phyloP scores from a whole-genome alignment of 2,888 invertebrate species.

The Gymnoscelis rufifasciata region DNA sequence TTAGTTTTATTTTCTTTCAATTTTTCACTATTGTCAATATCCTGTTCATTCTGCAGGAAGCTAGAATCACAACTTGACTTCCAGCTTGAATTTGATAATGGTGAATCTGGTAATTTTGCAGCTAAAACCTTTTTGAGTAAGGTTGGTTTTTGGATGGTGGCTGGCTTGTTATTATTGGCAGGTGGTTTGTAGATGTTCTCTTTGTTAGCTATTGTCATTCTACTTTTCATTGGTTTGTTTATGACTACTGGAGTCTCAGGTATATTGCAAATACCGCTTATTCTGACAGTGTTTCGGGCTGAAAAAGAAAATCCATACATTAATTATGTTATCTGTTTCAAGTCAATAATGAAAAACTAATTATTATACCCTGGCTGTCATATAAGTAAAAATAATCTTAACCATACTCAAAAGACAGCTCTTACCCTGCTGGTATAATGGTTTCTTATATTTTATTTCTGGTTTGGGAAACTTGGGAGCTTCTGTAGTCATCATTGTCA shows the following conservation, averaged over 20 bases:
- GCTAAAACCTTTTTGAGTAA: slow-evolving; percentile 24
- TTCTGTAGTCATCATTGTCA: slow-evolving; percentile 39
- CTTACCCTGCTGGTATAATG: slow-evolving; percentile 48
- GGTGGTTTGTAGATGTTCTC: slow-evolving; percentile 41
- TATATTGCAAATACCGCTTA: slow-evolving; percentile 61
- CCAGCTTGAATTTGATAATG: slow-evolving; percentile 54
- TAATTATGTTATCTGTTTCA: neutral
- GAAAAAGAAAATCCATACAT: slow-evolving; percentile 21
- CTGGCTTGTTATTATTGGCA: slow-evolving; percentile 20
- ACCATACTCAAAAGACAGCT: no score
- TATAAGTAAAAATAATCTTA: no score
- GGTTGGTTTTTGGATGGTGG: slow-evolving; percentile 21
- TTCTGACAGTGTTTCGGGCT: slow-evolving; percentile 46
- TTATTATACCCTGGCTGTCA: no score
- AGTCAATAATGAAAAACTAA: no score
- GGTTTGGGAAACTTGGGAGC: slow-evolving; percentile 57
- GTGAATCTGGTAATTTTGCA: slow-evolving; percentile 44
- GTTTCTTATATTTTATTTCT: slow-evolving; percentile 47
- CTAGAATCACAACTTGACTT: slow-evolving; percentile 62
- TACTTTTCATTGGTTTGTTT: slow-evolving; percentile 36
- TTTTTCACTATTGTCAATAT: slow-evolving; percentile 42
- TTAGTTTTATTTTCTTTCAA: slow-evolving; percentile 43
- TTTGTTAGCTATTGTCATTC: slow-evolving; percentile 48
- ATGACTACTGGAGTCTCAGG: slow-evolving; percentile 50
- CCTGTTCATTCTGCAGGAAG: slow-evolving; percentile 61